These are phyloP conservation scores for Trissolcus basalis DNA, from an alignment of 1,140 invertebrate genomes.

Conservation along the genomic window DNA sequence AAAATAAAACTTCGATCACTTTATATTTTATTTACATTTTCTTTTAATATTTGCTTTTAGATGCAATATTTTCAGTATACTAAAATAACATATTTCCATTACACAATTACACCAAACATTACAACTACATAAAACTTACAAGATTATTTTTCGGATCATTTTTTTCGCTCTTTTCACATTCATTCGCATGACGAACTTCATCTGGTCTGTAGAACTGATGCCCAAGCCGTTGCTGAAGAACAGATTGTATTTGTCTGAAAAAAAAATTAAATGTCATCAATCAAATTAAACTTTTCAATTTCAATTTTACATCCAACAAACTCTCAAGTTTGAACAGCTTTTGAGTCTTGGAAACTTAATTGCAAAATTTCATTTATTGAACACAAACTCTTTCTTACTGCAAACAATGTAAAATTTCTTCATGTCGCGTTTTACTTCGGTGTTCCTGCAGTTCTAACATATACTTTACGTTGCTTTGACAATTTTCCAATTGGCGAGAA, in stretches of 20 bases:
- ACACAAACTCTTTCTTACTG: conserved; percentile 22
- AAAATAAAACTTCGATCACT: not conserved
- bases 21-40: too few relatives aligned
- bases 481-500: conserved; percentile 13
- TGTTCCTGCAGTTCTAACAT: conserved; percentile 22
- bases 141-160: not conserved
- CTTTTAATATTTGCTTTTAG: too few relatives aligned
- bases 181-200: not conserved
- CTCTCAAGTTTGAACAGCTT: too few relatives aligned
- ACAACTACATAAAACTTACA: too few relatives aligned
- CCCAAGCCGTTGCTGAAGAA: not conserved
- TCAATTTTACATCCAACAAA: not conserved
- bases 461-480: conserved; percentile 11
- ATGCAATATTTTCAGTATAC: too few relatives aligned
- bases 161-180: not conserved
- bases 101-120: too few relatives aligned
- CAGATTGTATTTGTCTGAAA: not conserved
- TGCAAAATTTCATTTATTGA: conserved; percentile 9
- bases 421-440: conserved; percentile 18
- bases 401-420: conserved; percentile 25
- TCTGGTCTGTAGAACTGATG: not conserved
- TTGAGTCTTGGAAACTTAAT: too few relatives aligned
- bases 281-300: not conserved
- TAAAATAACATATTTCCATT: too few relatives aligned
- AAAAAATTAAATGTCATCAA: not conserved